Conservation (phyloP, 2,113 vertebrate species). For the Rynchops niger region DNA sequence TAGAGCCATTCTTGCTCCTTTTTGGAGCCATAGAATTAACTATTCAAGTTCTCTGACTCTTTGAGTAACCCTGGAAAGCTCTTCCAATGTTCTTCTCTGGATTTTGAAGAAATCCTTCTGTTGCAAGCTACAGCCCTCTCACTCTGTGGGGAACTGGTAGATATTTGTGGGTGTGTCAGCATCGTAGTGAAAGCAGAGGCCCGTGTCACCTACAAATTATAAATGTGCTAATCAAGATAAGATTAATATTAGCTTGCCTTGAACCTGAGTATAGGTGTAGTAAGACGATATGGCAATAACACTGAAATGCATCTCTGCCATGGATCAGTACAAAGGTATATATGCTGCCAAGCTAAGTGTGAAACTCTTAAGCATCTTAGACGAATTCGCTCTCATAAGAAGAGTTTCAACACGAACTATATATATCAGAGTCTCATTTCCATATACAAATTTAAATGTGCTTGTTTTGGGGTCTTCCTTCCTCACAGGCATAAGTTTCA, state of each 20-base stretch:
- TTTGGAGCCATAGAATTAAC: not conserved
- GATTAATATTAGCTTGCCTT: not conserved
- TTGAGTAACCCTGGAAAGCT: not conserved
- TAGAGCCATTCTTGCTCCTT: no score
- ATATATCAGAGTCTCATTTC: not conserved
- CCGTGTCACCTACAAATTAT: not conserved
- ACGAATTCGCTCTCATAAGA: not conserved
- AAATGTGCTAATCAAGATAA: not conserved
- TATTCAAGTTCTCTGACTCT: not conserved
- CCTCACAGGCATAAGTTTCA: not conserved
- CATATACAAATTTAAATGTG: not conserved
- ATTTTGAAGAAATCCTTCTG: not conserved
- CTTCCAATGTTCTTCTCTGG: not conserved
- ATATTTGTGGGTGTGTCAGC: not conserved
- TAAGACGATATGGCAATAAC: not conserved
- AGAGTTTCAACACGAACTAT: not conserved
- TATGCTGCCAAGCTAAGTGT: no score
- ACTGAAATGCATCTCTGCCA: not conserved
- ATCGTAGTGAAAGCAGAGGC: not conserved
- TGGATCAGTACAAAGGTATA: not conserved
- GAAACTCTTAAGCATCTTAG: not conserved
- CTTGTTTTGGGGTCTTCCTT: not conserved
- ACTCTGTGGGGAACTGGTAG: no score
- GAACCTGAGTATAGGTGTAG: not conserved
- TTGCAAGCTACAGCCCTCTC: not conserved